phyloP scores from a whole-genome alignment of 2,797 vertebrate genomes.

The Epinephelus awoara region DNA sequence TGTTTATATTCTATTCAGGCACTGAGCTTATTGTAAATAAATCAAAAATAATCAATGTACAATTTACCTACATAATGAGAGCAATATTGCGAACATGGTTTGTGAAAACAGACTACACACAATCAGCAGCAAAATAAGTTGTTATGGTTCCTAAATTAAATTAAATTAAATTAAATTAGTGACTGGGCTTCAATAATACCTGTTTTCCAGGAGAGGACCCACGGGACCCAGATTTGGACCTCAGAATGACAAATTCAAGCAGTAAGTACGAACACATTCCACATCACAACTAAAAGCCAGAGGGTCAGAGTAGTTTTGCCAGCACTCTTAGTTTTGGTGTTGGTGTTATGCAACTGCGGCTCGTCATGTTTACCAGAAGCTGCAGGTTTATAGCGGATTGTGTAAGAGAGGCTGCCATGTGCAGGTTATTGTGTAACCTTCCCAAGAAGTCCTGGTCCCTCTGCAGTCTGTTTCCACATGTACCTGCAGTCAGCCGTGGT shows the following conservation, averaged over 20 bases:
- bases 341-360: constrained; percentile 70
- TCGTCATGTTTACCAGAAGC: constrained; percentile 67
- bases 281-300: constrained; percentile 19
- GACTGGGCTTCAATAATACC: neutral
- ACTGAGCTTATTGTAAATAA: neutral
- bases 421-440: constrained; percentile 66
- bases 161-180: neutral
- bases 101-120: neutral
- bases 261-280: constrained; percentile 88
- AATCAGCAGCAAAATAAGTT: neutral
- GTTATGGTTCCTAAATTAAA: neutral
- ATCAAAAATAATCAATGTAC: neutral
- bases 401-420: constrained; percentile 45
- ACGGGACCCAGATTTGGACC: constrained; percentile 95
- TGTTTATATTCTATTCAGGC: neutral
- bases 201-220: constrained; percentile 91
- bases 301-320: constrained; percentile 35
- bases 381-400: constrained; percentile 53
- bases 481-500: constrained; percentile 20
- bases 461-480: constrained; percentile 45
- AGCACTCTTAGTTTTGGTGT: constrained; percentile 37
- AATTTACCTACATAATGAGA: neutral
- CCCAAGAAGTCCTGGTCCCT: constrained; percentile 29
- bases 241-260: constrained; percentile 97
- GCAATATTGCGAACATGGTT: neutral